Evolutionary conservation across 2,888 invertebrate species (phyloP).

Genomic region (Apodemia hepburni): DNA sequence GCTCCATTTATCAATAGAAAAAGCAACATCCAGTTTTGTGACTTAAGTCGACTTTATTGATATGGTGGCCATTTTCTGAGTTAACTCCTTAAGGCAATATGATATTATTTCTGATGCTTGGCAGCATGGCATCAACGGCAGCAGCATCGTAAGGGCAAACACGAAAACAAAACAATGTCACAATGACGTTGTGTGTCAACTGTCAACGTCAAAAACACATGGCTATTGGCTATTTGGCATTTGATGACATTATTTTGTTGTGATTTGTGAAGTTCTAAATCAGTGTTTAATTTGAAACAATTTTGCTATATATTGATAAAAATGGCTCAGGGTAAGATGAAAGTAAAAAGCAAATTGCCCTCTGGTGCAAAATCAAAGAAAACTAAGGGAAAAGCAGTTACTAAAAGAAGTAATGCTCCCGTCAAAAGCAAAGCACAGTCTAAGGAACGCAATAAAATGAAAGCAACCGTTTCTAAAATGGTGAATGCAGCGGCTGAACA

Average conservation of each 20-base stretch:
- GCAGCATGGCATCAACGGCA: too few relatives aligned
- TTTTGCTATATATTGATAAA: conserved; percentile 18
- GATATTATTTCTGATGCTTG: too few relatives aligned
- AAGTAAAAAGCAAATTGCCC: conserved; percentile 83
- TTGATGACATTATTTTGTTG: conserved; percentile 4
- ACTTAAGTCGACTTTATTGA: too few relatives aligned
- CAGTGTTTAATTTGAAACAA: neutral
- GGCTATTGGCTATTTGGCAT: too few relatives aligned
- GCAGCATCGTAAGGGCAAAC: too few relatives aligned
- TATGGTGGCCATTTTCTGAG: too few relatives aligned
- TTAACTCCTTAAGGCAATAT: too few relatives aligned
- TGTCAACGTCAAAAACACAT: conserved; percentile 16
- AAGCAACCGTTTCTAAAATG: conserved; percentile 83
- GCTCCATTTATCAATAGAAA: too few relatives aligned
- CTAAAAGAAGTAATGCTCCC: conserved; percentile 83
- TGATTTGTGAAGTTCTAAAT: neutral
- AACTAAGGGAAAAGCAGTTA: conserved; percentile 74
- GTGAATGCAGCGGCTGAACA: conserved; percentile 85
- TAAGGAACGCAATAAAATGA: conserved; percentile 82
- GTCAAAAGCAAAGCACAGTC: conserved; percentile 82
- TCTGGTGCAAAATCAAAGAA: conserved; percentile 75
- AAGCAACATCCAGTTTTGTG: too few relatives aligned
- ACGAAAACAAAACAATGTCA: neutral
- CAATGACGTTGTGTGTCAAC: neutral
- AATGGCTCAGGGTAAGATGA: conserved; percentile 86